Evolutionary conservation across 2,888 invertebrate species (phyloP), one percentile per base, ranked within the genome.

Genomic region (Dasysyrphus tricinctus): DNA sequence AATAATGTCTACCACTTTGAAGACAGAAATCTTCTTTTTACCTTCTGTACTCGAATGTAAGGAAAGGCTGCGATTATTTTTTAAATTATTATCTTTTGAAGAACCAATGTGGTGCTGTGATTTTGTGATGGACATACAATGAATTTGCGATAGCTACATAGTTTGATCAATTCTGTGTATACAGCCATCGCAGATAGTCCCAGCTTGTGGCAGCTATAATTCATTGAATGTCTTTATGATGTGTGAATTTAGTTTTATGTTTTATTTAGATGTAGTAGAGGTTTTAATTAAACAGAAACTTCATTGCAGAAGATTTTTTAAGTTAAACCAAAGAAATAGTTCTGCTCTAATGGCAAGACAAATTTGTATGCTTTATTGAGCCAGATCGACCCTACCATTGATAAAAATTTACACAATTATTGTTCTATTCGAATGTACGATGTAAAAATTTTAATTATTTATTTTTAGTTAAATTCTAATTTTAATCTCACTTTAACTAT

Each of bases 1-100:
- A 96, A 96, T 90, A 94, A 96, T 89, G 95, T 96, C 5, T 96
- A 97, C 91, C 97, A 98, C 92, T 98, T 98, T 93, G 95, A 96
- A 89, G 97, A 98, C 92, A 94, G 96, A 88, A 95, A 95, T 90
- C 94, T 97, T 85, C 94, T 98, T 16, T 98, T 98, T 91, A 96
- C 94, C 19, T 98, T 98, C 91, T 93, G 93, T 88, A 91, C 90
- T 89, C 91, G 92, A 88, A 90, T 92, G 51, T 92, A 91, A 90
- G 83, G 24, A 37, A 16, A 11, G 3, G 42, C 39, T 14, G 29
- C 16, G 34, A 37, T 14, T 12, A 54, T 32, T n/a, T 24, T 54
- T 32, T 29, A 12, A 54, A n/a, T 69, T 49, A 24, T 24, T 2
- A 39, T 54, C 12, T 69, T 39, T 74, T 74, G 79, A 82, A 80